Percentiles rank a stretch among this genome's conserved stretches.
Conservation (phyloP, 2,888 invertebrate genomes). For the Drosophila borborema region DNA sequence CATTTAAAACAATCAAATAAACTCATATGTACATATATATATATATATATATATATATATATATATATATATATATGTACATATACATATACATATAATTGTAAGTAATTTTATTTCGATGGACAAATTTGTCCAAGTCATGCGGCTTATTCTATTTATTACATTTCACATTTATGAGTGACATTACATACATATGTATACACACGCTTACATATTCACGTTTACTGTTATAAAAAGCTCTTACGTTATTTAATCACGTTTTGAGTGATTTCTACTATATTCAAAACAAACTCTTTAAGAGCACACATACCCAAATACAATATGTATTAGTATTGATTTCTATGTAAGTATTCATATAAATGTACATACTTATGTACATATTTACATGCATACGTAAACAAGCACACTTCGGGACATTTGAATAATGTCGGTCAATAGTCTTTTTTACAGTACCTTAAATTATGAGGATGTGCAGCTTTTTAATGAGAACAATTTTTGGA, state of each 20-base stretch:
- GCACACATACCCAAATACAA: neutral
- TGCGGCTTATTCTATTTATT: conserved; percentile 4
- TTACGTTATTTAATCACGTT: conserved; percentile 1
- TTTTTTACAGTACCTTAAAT: neutral
- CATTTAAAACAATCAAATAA: conserved; percentile 6
- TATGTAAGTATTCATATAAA: neutral
- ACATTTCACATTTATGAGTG: neutral
- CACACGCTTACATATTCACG: neutral
- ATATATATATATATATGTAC: neutral
- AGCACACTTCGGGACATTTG: conserved; percentile 15
- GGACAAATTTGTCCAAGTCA: neutral
- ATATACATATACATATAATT: no score
- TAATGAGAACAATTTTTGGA: neutral
- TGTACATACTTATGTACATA: no score
- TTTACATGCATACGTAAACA: neutral
- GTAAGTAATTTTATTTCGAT: neutral
- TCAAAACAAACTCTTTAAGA: conserved; percentile 1
- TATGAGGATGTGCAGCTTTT: neutral
- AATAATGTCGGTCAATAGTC: conserved; percentile 1
- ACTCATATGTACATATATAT: neutral
- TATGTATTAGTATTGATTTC: neutral
- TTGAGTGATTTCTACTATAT: conserved; percentile 1
- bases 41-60: neutral
- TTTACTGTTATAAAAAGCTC: neutral
- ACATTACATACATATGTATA: neutral